These are phyloP conservation scores for Malaclemys terrapin DNA, from an alignment of 2,113 vertebrate genomes.

Conservation along the genomic window DNA sequence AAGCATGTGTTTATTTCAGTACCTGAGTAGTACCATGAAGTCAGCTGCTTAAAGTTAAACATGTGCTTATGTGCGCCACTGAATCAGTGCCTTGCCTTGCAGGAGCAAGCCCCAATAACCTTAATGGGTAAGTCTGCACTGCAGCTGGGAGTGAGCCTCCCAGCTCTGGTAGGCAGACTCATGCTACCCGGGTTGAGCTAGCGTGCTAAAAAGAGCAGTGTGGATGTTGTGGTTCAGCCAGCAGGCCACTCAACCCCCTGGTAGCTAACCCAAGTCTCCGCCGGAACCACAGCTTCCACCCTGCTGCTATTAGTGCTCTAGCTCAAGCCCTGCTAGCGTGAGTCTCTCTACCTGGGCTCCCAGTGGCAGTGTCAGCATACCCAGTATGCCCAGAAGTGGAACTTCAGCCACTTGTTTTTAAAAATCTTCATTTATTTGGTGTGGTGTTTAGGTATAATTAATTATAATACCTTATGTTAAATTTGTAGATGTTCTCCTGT, in stretches of 20 bases:
- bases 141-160: not conserved
- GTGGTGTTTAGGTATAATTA: slow-evolving; percentile 5
- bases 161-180: no score
- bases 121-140: no score
- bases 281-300: no score
- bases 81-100: not conserved
- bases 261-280: no score
- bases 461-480: slow-evolving; percentile 4
- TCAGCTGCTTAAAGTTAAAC: not conserved
- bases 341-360: no score
- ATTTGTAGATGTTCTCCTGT: not conserved
- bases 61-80: not conserved
- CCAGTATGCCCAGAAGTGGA: not conserved
- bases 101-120: not conserved
- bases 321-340: no score
- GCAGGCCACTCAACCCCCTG: no score
- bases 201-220: no score
- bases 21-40: not conserved
- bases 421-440: not conserved
- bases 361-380: slow-evolving; percentile 1
- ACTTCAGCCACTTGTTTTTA: not conserved
- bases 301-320: no score
- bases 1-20: fast-evolving
- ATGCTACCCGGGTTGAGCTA: no score
- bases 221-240: no score